Evolutionary conservation across 2,888 invertebrate genomes (phyloP), one percentile per base, ranked within the genome.

Genomic region (Dinocampus coccinellae): DNA sequence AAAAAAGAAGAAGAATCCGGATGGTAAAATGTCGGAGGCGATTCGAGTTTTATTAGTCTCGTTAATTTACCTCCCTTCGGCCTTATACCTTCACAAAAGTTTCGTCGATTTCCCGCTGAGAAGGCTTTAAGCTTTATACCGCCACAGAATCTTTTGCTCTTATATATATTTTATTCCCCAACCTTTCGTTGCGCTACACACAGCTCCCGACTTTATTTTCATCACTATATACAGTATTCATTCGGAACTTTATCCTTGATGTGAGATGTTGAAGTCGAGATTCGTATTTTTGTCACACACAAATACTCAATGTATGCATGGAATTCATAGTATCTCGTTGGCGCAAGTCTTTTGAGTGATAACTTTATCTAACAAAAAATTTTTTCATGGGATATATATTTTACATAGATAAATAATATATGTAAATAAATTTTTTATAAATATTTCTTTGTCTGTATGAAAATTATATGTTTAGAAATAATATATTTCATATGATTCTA

Each of bases 91-190:
- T 57, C 73, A 47, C 70, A 69, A 78, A 82, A 82, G 80, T 83
- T 83, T 80, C 79, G 77, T 79, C 81, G 81, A 83, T 82, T 81
- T 81, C 79, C 76, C 74, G 78, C 76, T 77, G 75, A 77, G 77
- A 78, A 72, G 72, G 71, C 74, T 77, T 73, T 74, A 70, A 74
- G 72, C 75, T 79, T 76, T 77, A 68, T 60, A 78, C 75, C 66
- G 61, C 76, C 74, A 69, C 74, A 70, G 67, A 69, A 73, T 75
- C 68, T 61, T 69, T 70, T 70, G 61, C 62, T 58, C 73, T 68
- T n/a, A n/a, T n/a, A n/a, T n/a, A 64, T 70, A 26, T 69, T 47
- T n/a, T 53, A 71, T 70, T 70, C 65, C 60, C 63, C 73, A 65
- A 67, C 70, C 36, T 69, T 47, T 16, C 55, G 69, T 64, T 65